A percentile compares a stretch with the other conserved stretches of the same genome.
phyloP scores from a whole-genome alignment of 2,113 vertebrate genomes.

The Psilopsiagon aymara region DNA sequence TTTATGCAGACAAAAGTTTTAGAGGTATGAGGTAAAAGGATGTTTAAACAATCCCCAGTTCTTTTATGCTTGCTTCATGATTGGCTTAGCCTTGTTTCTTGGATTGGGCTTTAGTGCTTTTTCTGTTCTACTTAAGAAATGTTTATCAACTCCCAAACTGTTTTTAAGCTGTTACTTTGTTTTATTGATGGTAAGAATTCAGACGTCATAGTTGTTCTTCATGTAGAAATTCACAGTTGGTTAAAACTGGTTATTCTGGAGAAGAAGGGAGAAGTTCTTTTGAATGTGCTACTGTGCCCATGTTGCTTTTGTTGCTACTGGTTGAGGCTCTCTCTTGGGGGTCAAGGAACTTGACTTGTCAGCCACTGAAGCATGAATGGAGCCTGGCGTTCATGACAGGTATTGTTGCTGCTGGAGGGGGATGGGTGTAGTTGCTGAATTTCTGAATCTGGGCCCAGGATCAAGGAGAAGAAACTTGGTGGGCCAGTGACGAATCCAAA shows the following conservation, averaged over 20 bases:
- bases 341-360: constrained; percentile 4
- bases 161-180: neutral
- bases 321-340: constrained; percentile 9
- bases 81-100: neutral
- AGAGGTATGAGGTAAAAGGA: neutral
- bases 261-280: neutral
- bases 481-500: neutral
- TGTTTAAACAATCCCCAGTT: neutral
- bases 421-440: neutral
- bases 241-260: constrained; percentile 30
- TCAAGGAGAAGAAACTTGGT: neutral
- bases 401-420: neutral
- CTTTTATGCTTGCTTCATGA: neutral
- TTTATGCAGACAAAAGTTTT: neutral
- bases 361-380: neutral
- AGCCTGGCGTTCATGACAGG: constrained; percentile 2
- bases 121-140: neutral
- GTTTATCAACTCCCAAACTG: neutral
- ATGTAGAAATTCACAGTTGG: neutral
- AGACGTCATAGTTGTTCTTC: neutral
- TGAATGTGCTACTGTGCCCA: neutral
- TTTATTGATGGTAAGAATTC: constrained; percentile 5
- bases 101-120: neutral
- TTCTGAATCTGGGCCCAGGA: neutral
- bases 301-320: constrained; percentile 11